These are phyloP conservation scores for Eudasyphora cyanicolor DNA, from an alignment of 2,888 invertebrate genomes.

Conservation along the genomic window DNA sequence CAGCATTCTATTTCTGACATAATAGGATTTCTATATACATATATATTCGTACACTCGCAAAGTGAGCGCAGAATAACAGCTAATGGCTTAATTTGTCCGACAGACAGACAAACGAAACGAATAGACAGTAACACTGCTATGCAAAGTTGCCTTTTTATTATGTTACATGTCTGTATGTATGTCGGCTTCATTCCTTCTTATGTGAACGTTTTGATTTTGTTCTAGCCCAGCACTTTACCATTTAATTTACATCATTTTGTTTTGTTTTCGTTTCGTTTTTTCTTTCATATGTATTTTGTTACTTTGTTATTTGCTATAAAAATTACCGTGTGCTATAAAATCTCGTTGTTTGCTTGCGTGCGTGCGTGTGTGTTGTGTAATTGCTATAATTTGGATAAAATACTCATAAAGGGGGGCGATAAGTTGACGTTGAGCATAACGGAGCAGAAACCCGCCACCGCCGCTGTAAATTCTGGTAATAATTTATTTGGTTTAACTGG, in stretches of 20 bases:
- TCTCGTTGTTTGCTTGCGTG: constrained; percentile 62
- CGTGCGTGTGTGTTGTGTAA: constrained; percentile 63
- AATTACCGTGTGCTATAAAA: constrained; percentile 68
- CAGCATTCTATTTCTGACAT: constrained; percentile 25
- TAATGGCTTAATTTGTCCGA: constrained; percentile 53
- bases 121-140: too few species aligned
- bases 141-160: constrained; percentile 30
- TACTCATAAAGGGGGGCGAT: constrained; percentile 84
- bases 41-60: too few species aligned
- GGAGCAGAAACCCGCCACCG: constrained; percentile 80
- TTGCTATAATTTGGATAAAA: constrained; percentile 36
- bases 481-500: constrained; percentile 68
- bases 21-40: constrained; percentile 42
- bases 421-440: constrained; percentile 85
- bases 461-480: constrained; percentile 67
- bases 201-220: constrained; percentile 41
- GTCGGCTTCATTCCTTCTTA: too few species aligned
- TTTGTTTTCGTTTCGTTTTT: too few species aligned
- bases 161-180: too few species aligned
- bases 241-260: constrained; percentile 62
- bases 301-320: constrained; percentile 49
- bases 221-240: constrained; percentile 59
- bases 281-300: constrained; percentile 56
- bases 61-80: constrained; percentile 42
- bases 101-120: too few species aligned